Evolutionary conservation across 53 echinoderm and acorn worm species (phyloP).

Genomic region (Pentamera pediparva): DNA sequence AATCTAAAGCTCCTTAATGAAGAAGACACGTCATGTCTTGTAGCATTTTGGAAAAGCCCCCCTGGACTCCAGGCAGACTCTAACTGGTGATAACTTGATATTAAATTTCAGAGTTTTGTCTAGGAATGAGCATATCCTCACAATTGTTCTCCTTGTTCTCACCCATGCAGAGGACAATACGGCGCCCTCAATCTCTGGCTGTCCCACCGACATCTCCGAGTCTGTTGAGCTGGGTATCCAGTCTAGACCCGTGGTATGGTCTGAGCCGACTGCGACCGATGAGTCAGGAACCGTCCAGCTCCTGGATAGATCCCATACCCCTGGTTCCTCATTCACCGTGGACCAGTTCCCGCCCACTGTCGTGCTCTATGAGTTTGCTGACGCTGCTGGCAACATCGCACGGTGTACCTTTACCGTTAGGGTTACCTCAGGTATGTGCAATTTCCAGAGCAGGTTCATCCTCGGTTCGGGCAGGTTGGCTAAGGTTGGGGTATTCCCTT

Average conservation of each 20-base stretch:
- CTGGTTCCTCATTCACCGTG: slow-evolving; percentile 31
- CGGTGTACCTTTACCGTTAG: slow-evolving; percentile 26
- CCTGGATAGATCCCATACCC: not conserved
- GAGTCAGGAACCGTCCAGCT: slow-evolving; percentile 13
- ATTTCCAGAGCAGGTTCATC: too few relatives aligned
- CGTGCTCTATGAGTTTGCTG: slow-evolving; percentile 19
- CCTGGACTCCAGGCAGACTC: too few relatives aligned
- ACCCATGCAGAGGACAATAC: slow-evolving; percentile 30
- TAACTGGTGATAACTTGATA: too few relatives aligned
- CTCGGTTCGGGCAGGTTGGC: too few relatives aligned
- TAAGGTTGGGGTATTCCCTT: too few relatives aligned
- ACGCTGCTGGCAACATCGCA: slow-evolving; percentile 28
- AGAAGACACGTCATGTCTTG: too few relatives aligned
- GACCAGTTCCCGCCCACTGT: slow-evolving; percentile 17
- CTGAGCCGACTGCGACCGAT: slow-evolving; percentile 64
- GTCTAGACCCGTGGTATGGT: slow-evolving; percentile 15
- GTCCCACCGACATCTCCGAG: slow-evolving; percentile 12
- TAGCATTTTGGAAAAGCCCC: too few relatives aligned
- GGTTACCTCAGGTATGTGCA: slow-evolving; percentile 12
- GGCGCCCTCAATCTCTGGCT: slow-evolving; percentile 20
- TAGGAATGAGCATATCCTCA: too few relatives aligned
- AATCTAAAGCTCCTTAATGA: too few relatives aligned
- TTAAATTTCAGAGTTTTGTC: too few relatives aligned
- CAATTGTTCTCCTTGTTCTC: not conserved
- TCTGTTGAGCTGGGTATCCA: slow-evolving; percentile 35